Conservation (phyloP, 1,140 invertebrate species). For the Dendroctonus ponderosae region DNA sequence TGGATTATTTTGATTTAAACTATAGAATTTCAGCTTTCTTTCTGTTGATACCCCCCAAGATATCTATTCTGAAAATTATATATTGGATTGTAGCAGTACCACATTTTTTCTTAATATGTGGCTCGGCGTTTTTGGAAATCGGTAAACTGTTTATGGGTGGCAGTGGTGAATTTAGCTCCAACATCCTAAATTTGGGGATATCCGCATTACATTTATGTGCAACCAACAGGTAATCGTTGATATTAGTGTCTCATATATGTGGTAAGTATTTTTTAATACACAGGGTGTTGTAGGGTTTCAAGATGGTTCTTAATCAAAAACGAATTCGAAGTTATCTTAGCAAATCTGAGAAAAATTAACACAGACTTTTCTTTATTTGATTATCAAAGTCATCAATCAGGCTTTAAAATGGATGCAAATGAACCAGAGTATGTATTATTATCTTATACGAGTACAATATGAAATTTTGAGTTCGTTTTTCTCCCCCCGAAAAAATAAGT, state of each 20-base stretch:
- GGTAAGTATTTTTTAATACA: too few species aligned
- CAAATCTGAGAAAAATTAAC: not conserved
- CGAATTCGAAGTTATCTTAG: not conserved
- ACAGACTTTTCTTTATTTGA: not conserved
- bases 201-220: not conserved
- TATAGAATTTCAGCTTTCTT: not conserved
- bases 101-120: conserved; percentile 2
- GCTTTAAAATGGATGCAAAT: too few species aligned
- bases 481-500: not conserved
- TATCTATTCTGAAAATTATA: not conserved
- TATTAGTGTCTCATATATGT: too few species aligned
- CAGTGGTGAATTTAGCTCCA: conserved; percentile 4
- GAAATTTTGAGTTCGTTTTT: not conserved
- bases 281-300: not conserved
- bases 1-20: conserved; percentile 4
- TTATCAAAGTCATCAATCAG: too few species aligned
- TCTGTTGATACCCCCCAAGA: conserved; percentile 12
- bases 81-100: conserved; percentile 2
- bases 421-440: not conserved
- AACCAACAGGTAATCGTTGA: too few species aligned
- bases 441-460: not conserved
- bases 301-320: conserved; percentile 2
- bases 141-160: not conserved
- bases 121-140: conserved; percentile 2
- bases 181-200: conserved; percentile 15